Conservation (phyloP, 2,113 vertebrate species). For the Mirza zaza region DNA sequence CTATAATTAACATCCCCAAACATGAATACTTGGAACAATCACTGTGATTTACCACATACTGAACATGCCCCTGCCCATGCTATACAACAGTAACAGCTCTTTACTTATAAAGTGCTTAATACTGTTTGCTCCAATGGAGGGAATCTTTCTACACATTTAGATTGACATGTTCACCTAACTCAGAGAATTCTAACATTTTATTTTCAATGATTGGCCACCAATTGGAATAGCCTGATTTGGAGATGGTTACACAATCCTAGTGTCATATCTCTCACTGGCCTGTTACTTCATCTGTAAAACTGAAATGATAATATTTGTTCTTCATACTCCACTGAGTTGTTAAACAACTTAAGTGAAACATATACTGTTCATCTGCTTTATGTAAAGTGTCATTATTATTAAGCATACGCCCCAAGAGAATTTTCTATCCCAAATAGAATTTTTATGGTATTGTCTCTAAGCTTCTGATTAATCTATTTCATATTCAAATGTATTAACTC, state of each 20-base stretch:
- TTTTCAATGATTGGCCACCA: background rate
- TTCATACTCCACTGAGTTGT: background rate
- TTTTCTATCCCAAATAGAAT: too few relatives aligned
- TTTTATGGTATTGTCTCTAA: too few relatives aligned
- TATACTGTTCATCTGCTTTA: background rate
- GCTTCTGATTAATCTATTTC: too few relatives aligned
- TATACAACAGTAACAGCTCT: background rate
- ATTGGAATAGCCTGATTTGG: background rate
- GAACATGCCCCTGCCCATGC: background rate
- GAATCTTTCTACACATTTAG: background rate
- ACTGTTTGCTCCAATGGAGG: background rate
- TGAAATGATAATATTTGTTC: background rate
- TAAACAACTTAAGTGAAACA: constrained; percentile 33
- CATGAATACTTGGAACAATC: background rate
- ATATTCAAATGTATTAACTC: too few relatives aligned
- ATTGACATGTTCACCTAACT: background rate
- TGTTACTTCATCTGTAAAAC: constrained; percentile 1
- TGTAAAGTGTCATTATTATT: background rate
- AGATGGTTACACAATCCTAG: background rate
- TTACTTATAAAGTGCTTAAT: background rate
- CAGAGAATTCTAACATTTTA: background rate
- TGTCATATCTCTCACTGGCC: background rate
- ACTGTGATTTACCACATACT: background rate
- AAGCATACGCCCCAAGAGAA: background rate
- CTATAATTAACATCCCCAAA: background rate